Percentiles rank a stretch among this genome's conserved stretches.
Evolutionary conservation across 1,140 invertebrate species (phyloP).

Genomic region (Trichonephila clavata): DNA sequence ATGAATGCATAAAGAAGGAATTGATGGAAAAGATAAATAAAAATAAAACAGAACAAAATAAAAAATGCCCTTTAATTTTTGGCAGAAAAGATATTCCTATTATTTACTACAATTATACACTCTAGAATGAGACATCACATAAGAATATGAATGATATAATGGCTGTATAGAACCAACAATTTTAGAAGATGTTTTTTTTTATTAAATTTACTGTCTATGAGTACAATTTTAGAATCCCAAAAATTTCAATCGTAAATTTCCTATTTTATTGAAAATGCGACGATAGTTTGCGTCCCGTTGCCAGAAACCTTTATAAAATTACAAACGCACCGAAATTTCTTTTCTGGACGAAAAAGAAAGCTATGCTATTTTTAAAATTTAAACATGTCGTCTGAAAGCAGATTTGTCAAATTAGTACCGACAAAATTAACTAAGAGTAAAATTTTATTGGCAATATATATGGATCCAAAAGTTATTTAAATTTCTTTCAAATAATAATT

Average conservation of each 20-base stretch:
- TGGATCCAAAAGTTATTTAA: no score
- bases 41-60: not conserved
- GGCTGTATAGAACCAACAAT: not conserved
- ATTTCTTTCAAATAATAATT: no score
- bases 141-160: slow-evolving; percentile 27
- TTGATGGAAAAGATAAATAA: not conserved
- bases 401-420: not conserved
- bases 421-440: no score
- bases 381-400: not conserved
- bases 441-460: no score
- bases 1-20: not conserved
- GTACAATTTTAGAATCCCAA: not conserved
- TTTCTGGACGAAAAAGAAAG: not conserved
- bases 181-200: not conserved
- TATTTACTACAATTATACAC: not conserved
- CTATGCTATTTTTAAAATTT: slow-evolving; percentile 13
- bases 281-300: not conserved
- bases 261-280: not conserved
- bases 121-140: not conserved
- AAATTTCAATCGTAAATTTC: not conserved
- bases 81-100: not conserved
- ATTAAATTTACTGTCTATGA: not conserved
- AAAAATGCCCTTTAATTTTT: not conserved
- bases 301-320: slow-evolving; percentile 20
- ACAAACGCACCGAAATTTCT: not conserved